Percentiles rank a stretch among this genome's conserved stretches.
Evolutionary conservation across 2,888 invertebrate genomes (phyloP).

Genomic region (Nycteola revayana): DNA sequence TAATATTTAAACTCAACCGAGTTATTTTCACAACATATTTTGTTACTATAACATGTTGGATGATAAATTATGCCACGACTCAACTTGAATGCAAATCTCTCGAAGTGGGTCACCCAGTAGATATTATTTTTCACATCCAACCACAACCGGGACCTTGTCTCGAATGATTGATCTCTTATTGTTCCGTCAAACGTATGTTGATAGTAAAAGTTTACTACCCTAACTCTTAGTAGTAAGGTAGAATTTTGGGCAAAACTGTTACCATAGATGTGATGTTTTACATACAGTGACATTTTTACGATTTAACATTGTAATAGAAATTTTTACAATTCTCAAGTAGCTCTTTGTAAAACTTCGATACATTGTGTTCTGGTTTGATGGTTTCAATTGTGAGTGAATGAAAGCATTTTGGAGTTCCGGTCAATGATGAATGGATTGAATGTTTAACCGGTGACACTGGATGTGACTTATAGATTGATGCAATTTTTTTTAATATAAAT

Average conservation of each 20-base stretch:
- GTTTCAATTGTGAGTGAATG: slow-evolving; percentile 45
- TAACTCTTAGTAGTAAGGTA: background rate
- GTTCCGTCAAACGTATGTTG: slow-evolving; percentile 28
- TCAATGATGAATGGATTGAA: slow-evolving; percentile 62
- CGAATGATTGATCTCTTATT: slow-evolving; percentile 75
- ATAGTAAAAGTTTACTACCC: background rate
- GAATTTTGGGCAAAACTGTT: background rate
- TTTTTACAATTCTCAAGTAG: slow-evolving; percentile 56
- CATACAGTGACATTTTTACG: slow-evolving; percentile 62
- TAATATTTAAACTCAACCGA: slow-evolving; percentile 36
- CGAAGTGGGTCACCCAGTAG: slow-evolving; percentile 70
- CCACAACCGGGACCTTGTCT: slow-evolving; percentile 61
- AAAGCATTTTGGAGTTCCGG: slow-evolving; percentile 55
- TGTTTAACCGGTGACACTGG: slow-evolving; percentile 35
- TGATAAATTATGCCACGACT: slow-evolving; percentile 67
- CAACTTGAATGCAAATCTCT: slow-evolving; percentile 75
- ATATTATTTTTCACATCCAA: slow-evolving; percentile 70
- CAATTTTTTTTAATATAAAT: no score
- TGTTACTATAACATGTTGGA: slow-evolving; percentile 59
- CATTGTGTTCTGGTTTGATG: slow-evolving; percentile 44
- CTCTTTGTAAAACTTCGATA: slow-evolving; percentile 51
- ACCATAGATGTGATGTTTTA: background rate
- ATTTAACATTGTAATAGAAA: slow-evolving; percentile 61
- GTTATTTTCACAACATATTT: slow-evolving; percentile 54
- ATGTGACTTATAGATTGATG: slow-evolving; percentile 32